phyloP scores from a whole-genome alignment of 2,797 vertebrate species.

The Sebastes taczanowskii region DNA sequence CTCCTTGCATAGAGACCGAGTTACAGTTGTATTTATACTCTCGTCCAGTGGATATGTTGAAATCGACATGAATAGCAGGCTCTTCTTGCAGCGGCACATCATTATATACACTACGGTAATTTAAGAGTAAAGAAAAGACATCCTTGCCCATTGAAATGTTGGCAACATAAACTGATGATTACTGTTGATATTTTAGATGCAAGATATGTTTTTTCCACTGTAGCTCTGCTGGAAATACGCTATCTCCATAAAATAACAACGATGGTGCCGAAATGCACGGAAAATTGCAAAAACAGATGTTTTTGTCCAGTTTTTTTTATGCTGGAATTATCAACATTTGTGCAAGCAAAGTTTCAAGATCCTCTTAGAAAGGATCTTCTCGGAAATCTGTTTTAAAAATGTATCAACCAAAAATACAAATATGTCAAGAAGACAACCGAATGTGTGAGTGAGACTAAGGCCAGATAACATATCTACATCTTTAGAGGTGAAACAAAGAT shows the following conservation, averaged over 20 bases:
- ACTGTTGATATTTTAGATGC: constrained; percentile 37
- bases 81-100: constrained; percentile 21
- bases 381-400: not conserved
- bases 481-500: not conserved
- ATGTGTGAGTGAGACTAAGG: not conserved
- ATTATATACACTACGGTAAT: constrained; percentile 27
- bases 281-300: not conserved
- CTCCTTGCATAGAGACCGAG: not conserved
- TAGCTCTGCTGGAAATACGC: not conserved
- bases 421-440: not conserved
- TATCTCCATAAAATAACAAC: not conserved
- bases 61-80: constrained; percentile 27
- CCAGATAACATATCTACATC: not conserved
- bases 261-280: not conserved
- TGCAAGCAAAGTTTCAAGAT: not conserved
- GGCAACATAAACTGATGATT: constrained; percentile 43
- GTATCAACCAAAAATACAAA: not conserved
- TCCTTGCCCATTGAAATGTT: constrained; percentile 25
- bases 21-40: constrained; percentile 34
- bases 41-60: constrained; percentile 27
- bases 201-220: not conserved
- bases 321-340: not conserved
- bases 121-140: constrained; percentile 33
- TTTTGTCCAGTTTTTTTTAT: not conserved
- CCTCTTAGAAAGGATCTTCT: not conserved